phyloP scores from a whole-genome alignment of 2,797 vertebrate species.

The Galago senegalensis region DNA sequence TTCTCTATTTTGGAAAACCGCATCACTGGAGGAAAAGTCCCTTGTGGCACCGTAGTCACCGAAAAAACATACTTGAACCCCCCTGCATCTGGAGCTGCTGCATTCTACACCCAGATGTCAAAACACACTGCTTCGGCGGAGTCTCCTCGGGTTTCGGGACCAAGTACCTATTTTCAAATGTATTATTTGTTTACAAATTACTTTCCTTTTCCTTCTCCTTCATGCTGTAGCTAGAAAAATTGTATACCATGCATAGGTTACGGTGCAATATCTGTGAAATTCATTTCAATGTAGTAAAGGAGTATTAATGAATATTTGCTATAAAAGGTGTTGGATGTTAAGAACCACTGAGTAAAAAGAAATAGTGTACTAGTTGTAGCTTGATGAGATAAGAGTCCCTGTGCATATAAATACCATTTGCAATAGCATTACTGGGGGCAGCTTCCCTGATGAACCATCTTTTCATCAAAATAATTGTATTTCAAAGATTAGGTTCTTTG shows the following conservation, averaged over 20 bases:
- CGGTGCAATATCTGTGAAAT: not conserved
- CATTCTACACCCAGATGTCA: rapidly evolving
- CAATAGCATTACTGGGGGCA: not conserved
- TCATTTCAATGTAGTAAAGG: not conserved
- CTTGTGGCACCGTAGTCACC: not conserved
- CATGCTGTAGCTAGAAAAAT: not conserved
- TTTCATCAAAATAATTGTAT: constrained; percentile 27
- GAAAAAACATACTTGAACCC: not conserved
- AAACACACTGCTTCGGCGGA: no score
- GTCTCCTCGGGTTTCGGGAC: not conserved
- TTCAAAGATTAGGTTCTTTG: not conserved
- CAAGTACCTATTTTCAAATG: not conserved
- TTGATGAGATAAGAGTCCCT: not conserved
- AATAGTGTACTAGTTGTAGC: not conserved
- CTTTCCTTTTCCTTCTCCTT: not conserved
- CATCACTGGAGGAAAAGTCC: not conserved
- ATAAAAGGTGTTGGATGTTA: not conserved
- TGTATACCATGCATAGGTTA: not conserved
- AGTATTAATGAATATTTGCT: not conserved
- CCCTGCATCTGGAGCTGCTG: no score
- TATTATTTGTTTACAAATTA: constrained; percentile 1
- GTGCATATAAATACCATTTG: not conserved
- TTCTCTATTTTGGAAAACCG: constrained; percentile 50
- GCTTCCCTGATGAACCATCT: not conserved
- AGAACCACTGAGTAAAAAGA: not conserved